Conservation (phyloP, 2,113 vertebrate genomes). For the Saguinus imperator region DNA sequence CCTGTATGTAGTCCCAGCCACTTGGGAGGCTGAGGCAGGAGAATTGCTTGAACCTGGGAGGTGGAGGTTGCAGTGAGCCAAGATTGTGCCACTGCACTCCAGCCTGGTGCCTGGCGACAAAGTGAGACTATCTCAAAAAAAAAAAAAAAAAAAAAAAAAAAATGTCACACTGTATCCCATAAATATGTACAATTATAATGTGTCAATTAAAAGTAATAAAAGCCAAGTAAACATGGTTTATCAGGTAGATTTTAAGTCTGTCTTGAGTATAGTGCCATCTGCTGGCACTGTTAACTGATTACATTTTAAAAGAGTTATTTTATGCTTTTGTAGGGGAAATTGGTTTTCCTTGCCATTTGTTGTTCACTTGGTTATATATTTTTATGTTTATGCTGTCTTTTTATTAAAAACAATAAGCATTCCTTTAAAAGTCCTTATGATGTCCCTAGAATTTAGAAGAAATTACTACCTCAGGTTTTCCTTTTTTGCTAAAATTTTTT, state of each 20-base stretch:
- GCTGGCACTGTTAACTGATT: constrained; percentile 35
- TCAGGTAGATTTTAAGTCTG: not conserved
- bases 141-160: too few relatives aligned
- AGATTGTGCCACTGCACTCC: too few relatives aligned
- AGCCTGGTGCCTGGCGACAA: too few relatives aligned
- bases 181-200: not conserved
- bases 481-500: not conserved
- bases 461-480: not conserved
- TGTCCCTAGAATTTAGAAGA: not conserved
- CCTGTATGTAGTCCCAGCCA: too few relatives aligned
- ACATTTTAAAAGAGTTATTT: not conserved
- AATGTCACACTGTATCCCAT: not conserved
- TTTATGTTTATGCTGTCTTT: not conserved
- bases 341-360: constrained; percentile 14
- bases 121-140: too few relatives aligned
- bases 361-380: not conserved
- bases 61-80: too few relatives aligned
- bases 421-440: not conserved
- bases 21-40: too few relatives aligned
- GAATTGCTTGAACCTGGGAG: too few relatives aligned
- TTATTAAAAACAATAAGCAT: not conserved
- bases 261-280: constrained; percentile 62
- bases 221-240: not conserved
- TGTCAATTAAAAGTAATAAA: not conserved
- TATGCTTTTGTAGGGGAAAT: not conserved